Percentiles rank a stretch among this genome's conserved stretches.
These are phyloP conservation scores for Crossocerus cetratus DNA, from an alignment of 2,888 invertebrate species.

Conservation along the genomic window DNA sequence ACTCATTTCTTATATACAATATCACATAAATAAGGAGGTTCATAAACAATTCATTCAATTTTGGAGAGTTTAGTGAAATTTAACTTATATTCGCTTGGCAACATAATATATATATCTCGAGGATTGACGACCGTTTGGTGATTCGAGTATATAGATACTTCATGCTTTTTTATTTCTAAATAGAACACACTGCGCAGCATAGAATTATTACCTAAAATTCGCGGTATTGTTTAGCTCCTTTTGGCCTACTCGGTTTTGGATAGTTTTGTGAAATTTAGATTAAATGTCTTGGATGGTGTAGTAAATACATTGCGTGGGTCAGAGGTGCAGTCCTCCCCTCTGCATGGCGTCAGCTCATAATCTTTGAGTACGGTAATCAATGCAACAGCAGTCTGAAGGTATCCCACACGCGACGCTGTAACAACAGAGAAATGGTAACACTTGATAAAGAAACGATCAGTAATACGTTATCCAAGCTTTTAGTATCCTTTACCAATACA, in stretches of 20 bases:
- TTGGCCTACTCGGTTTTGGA: not conserved
- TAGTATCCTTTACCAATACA: slow-evolving; percentile 60
- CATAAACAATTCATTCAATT: too few relatives aligned
- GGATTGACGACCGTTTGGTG: slow-evolving; percentile 41
- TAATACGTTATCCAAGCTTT: not conserved
- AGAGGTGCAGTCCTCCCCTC: slow-evolving; percentile 38
- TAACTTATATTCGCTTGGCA: slow-evolving; percentile 13
- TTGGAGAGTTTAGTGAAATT: slow-evolving; percentile 35
- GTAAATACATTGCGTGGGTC: slow-evolving; percentile 54
- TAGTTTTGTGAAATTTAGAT: slow-evolving; percentile 38
- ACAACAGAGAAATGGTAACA: not conserved
- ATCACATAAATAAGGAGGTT: too few relatives aligned
- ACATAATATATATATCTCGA: slow-evolving; percentile 48
- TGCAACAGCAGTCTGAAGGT: slow-evolving; percentile 60
- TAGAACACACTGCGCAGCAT: too few relatives aligned
- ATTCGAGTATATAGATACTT: slow-evolving; percentile 57
- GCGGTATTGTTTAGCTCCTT: too few relatives aligned
- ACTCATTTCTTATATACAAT: too few relatives aligned
- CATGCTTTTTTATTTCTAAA: slow-evolving; percentile 60
- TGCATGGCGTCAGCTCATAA: slow-evolving; percentile 61
- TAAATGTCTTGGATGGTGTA: slow-evolving; percentile 7
- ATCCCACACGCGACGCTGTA: slow-evolving; percentile 62
- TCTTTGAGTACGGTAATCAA: slow-evolving; percentile 60
- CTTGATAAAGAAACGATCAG: too few relatives aligned
- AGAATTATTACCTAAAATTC: too few relatives aligned